Conservation (phyloP, 1,140 invertebrate genomes). For the Drosophila gunungcola region DNA sequence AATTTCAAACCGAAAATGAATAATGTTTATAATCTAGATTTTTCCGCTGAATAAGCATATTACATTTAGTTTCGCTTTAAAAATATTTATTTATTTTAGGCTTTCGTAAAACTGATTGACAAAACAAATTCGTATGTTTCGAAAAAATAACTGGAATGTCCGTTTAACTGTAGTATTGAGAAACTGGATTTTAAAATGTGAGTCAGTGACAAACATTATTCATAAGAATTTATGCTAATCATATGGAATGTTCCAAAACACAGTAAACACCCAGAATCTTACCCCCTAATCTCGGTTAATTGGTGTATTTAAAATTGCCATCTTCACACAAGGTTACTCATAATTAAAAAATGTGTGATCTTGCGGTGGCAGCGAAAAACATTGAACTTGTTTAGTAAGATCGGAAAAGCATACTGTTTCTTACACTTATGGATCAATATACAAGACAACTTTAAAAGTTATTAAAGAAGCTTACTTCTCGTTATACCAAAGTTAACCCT, state of each 20-base stretch:
- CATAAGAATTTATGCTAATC: background rate
- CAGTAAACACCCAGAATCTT: background rate
- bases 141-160: background rate
- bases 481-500: no score
- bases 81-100: no score
- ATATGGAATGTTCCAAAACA: background rate
- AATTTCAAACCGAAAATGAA: no score
- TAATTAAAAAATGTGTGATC: background rate
- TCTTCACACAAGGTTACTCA: background rate
- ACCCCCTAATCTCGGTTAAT: background rate
- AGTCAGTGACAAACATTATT: slow-evolving; percentile 1
- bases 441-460: no score
- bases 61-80: no score
- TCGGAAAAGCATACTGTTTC: no score
- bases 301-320: background rate
- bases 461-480: no score
- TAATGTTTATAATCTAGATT: no score
- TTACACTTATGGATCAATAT: no score
- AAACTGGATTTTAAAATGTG: background rate
- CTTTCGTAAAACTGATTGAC: no score
- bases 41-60: no score
- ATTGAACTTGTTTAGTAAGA: background rate
- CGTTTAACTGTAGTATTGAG: background rate
- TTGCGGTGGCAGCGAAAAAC: background rate
- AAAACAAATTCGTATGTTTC: no score